Evolutionary conservation across 2,797 vertebrate genomes (phyloP).

Genomic region (Synaphobranchus kaupii): DNA sequence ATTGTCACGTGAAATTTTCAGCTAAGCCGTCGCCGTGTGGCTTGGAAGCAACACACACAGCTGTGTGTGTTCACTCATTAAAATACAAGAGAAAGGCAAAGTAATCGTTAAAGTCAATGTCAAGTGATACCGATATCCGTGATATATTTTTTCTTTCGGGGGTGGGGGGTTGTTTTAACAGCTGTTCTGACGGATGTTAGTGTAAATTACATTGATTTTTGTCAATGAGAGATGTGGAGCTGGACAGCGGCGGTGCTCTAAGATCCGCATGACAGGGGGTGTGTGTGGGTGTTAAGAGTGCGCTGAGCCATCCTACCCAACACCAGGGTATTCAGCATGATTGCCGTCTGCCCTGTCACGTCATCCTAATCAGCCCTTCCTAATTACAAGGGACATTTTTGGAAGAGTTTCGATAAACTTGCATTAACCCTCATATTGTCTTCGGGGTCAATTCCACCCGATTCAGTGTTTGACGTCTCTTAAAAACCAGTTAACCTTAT

Average conservation of each 20-base stretch:
- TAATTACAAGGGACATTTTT: not conserved
- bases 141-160: not conserved
- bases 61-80: not conserved
- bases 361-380: not conserved
- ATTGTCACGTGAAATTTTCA: not conserved
- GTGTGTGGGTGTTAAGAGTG: constrained; percentile 60
- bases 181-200: not conserved
- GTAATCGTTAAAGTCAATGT: not conserved
- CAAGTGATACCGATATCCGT: not conserved
- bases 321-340: constrained; percentile 2
- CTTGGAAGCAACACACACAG: not conserved
- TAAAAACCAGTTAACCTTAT: too few species aligned
- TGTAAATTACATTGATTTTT: constrained; percentile 24
- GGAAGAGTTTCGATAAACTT: not conserved
- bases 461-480: too few species aligned
- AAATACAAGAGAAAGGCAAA: not conserved
- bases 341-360: not conserved
- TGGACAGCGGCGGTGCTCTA: not conserved
- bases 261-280: not conserved
- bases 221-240: not conserved
- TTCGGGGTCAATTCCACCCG: too few species aligned
- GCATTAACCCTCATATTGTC: not conserved
- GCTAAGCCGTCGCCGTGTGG: not conserved
- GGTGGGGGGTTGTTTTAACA: not conserved
- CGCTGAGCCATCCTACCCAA: constrained; percentile 43